A percentile compares a stretch with the other conserved stretches of the same genome.
Conservation (phyloP, 1,140 invertebrate species). For the Dreissena polymorpha region DNA sequence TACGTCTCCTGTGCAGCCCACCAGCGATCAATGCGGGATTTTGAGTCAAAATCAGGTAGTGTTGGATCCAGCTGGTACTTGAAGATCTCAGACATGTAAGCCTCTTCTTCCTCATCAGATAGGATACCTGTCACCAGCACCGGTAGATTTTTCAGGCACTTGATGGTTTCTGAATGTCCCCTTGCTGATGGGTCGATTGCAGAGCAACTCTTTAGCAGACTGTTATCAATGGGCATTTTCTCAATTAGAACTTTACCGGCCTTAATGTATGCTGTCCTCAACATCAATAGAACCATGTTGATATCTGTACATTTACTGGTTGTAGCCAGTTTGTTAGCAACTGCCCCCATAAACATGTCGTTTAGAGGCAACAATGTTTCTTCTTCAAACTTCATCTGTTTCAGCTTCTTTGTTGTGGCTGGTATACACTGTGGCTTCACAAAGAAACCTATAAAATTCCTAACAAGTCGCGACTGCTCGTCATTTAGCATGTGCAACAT, state of each 20-base stretch:
- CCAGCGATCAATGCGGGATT: neutral
- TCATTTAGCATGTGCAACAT: conserved; percentile 44
- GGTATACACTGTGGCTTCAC: conserved; percentile 7
- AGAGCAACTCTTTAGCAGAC: neutral
- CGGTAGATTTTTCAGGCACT: conserved; percentile 1
- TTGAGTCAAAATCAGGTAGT: neutral
- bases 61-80: neutral
- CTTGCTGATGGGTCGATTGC: conserved; percentile 2
- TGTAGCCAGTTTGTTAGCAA: too few species aligned
- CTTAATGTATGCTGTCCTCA: neutral
- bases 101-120: neutral
- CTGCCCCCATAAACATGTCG: conserved; percentile 7
- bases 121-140: neutral
- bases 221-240: conserved; percentile 8
- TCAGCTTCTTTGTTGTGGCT: neutral
- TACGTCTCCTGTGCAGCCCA: neutral
- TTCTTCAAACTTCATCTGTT: neutral
- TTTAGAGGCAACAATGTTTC: neutral
- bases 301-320: neutral
- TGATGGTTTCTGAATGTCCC: neutral
- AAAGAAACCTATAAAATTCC: conserved; percentile 17
- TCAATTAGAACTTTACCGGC: neutral
- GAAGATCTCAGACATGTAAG: neutral
- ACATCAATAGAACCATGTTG: neutral
- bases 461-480: conserved; percentile 34